Conservation (phyloP, 2,113 vertebrate species). For the Patagioenas fasciata region DNA sequence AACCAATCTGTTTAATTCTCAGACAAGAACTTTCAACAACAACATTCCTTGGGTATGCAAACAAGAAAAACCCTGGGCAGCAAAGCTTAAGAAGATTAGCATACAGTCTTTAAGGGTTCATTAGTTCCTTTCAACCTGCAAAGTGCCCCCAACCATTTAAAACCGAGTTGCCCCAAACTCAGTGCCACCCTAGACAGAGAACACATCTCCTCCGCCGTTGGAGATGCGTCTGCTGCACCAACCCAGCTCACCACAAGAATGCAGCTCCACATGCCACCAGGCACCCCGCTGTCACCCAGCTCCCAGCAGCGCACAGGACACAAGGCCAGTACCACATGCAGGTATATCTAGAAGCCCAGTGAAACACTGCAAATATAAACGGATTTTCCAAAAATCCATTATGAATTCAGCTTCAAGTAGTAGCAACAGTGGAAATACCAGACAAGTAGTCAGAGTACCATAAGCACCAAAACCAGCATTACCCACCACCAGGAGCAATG, state of each 20-base stretch:
- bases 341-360: background rate
- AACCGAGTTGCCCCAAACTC: background rate
- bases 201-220: background rate
- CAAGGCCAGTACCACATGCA: background rate
- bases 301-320: background rate
- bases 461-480: background rate
- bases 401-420: background rate
- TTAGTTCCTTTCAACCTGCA: background rate
- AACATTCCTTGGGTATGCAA: constrained; percentile 11
- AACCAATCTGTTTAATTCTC: constrained; percentile 10
- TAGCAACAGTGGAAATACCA: background rate
- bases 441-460: background rate
- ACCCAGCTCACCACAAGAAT: background rate
- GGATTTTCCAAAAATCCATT: background rate
- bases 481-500: background rate
- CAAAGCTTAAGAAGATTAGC: constrained; percentile 44
- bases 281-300: background rate
- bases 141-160: background rate
- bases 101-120: background rate
- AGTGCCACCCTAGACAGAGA: background rate
- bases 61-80: constrained; percentile 21
- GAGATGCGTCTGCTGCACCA: background rate
- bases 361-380: background rate
- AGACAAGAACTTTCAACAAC: constrained; percentile 14
- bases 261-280: fast-evolving